Base-by-base conservation (phyloP, 1,140 invertebrate genomes). In the Holcopasites calliopsidis region DNA sequence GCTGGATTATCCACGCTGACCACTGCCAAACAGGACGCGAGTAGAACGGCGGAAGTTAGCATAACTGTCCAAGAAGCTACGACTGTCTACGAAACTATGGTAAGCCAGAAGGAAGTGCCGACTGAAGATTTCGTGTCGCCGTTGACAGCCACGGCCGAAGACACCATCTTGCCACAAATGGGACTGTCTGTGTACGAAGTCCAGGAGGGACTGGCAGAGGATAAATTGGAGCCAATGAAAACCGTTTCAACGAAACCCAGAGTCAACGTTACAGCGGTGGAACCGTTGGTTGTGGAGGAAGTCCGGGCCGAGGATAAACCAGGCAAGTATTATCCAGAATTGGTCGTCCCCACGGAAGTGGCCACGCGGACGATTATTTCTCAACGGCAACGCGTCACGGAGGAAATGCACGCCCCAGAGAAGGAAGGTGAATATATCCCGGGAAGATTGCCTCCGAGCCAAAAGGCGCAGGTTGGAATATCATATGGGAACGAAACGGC, bases 341-440 rank as follows among this genome's bases (percentile, higher is more conserved):
- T 95, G 60, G 95, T 96, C 82, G 95, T 96, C n/a, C 94, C 95
- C 1, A 96, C 95, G 13, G 95, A 96, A 93, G 91, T 93, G 8
- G 95, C 95, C 3, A 93, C 92, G 55, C 90, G 93, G 86, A 92
- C 92, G 58, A 86, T 96, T 2, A 92, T 95, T 47, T 88, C 94
- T 10, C 94, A 95, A 79, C 94, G 93, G 85, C 93, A 94, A 88
- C 83, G 94, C n/a, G 89, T 93, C 10, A 94, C 94, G 2, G 92
- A 94, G 90, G 92, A 94, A 85, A 94, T 93, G 76, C 84, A 94
- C 78, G 91, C 93, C 57, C 93, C 93, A 79, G 94, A 96, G 91
- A 92, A 93, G 86, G 94, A 96, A 93, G 94, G 94, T 21, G 83
- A 92, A 62, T 93, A 95, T 65, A 72, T 90, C 3, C 88, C 92